A percentile compares a stretch with the other conserved stretches of the same genome.
These are phyloP conservation scores for Amblyraja radiata DNA, from an alignment of 2,797 vertebrate genomes.

Conservation along the genomic window DNA sequence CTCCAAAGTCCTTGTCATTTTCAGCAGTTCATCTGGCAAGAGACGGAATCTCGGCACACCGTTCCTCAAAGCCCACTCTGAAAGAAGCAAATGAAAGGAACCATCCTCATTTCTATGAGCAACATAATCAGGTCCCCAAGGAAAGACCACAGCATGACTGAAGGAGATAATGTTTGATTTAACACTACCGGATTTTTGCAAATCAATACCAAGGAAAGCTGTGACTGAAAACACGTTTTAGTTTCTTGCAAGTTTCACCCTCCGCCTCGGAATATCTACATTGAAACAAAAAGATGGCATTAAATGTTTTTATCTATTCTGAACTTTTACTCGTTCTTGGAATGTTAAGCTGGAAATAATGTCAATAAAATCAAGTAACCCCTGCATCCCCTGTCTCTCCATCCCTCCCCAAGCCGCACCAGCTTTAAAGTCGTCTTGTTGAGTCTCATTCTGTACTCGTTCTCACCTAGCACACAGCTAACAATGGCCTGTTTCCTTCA, in stretches of 20 bases:
- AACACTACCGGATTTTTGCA: neutral
- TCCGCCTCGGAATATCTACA: neutral
- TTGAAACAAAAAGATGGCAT: neutral
- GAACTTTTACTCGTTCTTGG: neutral
- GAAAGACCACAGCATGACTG: conserved; percentile 12
- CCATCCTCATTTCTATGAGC: neutral
- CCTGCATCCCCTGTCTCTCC: too few relatives aligned
- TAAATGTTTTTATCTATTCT: conserved; percentile 8
- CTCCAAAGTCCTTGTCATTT: neutral
- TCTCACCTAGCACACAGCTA: too few relatives aligned
- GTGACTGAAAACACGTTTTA: neutral
- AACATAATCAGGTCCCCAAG: neutral
- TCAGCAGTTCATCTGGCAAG: neutral
- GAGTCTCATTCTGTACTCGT: too few relatives aligned
- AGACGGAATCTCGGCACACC: too few relatives aligned
- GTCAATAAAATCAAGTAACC: neutral
- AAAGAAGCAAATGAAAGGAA: conserved; percentile 4
- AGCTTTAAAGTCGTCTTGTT: too few relatives aligned
- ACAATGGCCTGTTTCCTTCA: too few relatives aligned
- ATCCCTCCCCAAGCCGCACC: too few relatives aligned
- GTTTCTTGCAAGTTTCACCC: neutral
- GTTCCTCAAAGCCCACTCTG: neutral
- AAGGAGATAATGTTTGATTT: conserved; percentile 26
- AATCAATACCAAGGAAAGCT: neutral
- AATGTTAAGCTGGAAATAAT: neutral